Evolutionary conservation across 1,140 invertebrate species (phyloP), one percentile per base, ranked within the genome.

Genomic region (Caerostris extrusa): DNA sequence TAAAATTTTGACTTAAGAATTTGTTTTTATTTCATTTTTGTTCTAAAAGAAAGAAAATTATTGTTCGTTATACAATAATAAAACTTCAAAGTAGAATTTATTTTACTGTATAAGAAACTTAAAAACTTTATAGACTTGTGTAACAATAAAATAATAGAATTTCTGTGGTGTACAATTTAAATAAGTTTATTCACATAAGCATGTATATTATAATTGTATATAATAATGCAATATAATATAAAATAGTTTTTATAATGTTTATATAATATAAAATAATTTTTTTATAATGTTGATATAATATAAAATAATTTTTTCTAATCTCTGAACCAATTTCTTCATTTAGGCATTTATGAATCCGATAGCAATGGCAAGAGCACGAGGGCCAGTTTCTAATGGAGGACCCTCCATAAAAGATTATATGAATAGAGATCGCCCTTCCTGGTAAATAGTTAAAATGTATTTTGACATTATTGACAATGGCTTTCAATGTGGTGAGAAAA

Each of bases 301-400:
- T 12, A 71, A 81, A n/a, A 5, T 81, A 81, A 12, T 3, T n/a
- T 34, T 34, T 34, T 34, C 2, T 34, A 34, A 34, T 34, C 34
- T 34, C 34, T 1, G 34, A 34, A 4, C 64, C 64, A 5, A 4
- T 34, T 58, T 67, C 8, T 90, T 60, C 67, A 85, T 83, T 56
- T n/a, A 95, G 94, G 81, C 94, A 55, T 95, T 94, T 92, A 95
- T 95, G 94, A 95, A 95, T 85, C 94, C 94, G 7, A 94, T 95
- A 67, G 94, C 94, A 5, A 94, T 95, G 94, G 94, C 94, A 17
- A 86, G 94, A 82, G 88, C 94, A 34, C 92, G 94, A 81, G 94
- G 94, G 3, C 94, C 94, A 34, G 53, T 81, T 53, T 64, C 88
- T 34, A 53, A 14, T 89, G 60, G 86, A 17, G 94, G 94, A 0